phyloP scores from a whole-genome alignment of 37 sponge, comb jelly and placozoan species.

The Hormiphora californensis region DNA sequence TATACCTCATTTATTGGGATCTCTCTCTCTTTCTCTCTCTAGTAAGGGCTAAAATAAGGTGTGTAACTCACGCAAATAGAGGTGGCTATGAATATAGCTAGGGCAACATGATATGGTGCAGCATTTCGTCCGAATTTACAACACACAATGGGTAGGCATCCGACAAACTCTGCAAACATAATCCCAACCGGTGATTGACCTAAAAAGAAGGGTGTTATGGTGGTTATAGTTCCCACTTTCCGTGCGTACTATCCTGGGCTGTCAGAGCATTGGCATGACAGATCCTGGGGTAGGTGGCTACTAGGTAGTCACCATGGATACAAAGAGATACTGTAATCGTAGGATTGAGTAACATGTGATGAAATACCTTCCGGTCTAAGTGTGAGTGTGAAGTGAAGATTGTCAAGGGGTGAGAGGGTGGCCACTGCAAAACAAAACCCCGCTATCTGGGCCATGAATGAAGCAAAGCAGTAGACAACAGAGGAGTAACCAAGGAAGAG shows the following conservation, averaged over 20 bases:
- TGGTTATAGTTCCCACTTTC: not conserved
- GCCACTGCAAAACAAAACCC: too few species aligned
- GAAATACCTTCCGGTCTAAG: too few species aligned
- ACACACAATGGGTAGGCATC: not conserved
- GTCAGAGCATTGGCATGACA: too few species aligned
- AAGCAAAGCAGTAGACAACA: not conserved
- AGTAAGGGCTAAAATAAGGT: not conserved
- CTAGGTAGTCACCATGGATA: too few species aligned
- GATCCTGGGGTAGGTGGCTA: too few species aligned
- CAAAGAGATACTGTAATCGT: too few species aligned
- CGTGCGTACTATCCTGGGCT: too few species aligned
- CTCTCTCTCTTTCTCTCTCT: too few species aligned
- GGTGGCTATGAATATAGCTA: not conserved
- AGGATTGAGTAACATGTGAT: too few species aligned
- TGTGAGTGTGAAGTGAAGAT: too few species aligned
- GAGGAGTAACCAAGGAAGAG: slow-evolving; percentile 5
- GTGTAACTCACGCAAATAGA: not conserved
- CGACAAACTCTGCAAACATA: not conserved
- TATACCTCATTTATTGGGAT: too few species aligned
- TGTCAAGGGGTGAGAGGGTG: too few species aligned
- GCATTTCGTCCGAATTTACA: not conserved
- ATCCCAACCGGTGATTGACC: not conserved
- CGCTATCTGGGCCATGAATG: not conserved
- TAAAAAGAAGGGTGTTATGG: not conserved
- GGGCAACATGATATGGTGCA: not conserved